These are phyloP conservation scores for Anoplophora glabripennis DNA, from an alignment of 1,140 invertebrate species.

Conservation along the genomic window DNA sequence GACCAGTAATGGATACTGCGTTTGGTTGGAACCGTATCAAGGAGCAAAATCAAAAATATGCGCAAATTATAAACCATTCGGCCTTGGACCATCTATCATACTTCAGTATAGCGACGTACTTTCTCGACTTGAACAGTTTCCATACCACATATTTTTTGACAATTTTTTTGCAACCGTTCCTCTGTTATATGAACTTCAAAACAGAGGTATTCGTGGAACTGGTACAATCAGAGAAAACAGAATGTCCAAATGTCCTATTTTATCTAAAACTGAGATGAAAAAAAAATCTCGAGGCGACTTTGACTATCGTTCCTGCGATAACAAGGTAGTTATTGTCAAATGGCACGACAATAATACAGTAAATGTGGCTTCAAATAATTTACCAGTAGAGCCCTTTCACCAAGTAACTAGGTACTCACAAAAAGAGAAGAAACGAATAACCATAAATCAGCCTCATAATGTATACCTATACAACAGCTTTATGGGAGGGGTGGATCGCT, in stretches of 20 bases:
- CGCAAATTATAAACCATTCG: slow-evolving; percentile 22
- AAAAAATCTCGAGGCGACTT: slow-evolving; percentile 19
- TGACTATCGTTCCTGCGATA: slow-evolving; percentile 11
- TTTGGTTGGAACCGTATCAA: slow-evolving; percentile 34
- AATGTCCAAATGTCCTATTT: slow-evolving; percentile 10
- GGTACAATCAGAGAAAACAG: slow-evolving; percentile 34
- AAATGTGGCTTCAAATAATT: slow-evolving; percentile 26
- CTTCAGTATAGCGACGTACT: slow-evolving; percentile 26
- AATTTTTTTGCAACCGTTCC: slow-evolving; percentile 34
- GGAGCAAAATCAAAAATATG: slow-evolving; percentile 12
- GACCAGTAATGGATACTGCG: slow-evolving; percentile 24
- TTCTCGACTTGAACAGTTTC: not conserved
- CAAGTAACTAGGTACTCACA: slow-evolving; percentile 28
- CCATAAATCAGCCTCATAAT: slow-evolving; percentile 33
- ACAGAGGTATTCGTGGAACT: slow-evolving; percentile 20
- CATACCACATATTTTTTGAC: slow-evolving; percentile 33
- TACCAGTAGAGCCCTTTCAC: slow-evolving; percentile 19
- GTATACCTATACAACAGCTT: slow-evolving; percentile 33
- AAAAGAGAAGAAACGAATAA: slow-evolving; percentile 27
- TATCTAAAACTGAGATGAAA: slow-evolving; percentile 9
- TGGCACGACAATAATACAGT: slow-evolving; percentile 40
- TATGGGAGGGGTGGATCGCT: slow-evolving; percentile 39
- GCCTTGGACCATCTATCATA: slow-evolving; percentile 30
- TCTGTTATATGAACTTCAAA: slow-evolving; percentile 23
- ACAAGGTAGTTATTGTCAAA: slow-evolving; percentile 15